Base-by-base conservation (phyloP, 2,113 vertebrate genomes). In the Nesoenas mayeri region DNA sequence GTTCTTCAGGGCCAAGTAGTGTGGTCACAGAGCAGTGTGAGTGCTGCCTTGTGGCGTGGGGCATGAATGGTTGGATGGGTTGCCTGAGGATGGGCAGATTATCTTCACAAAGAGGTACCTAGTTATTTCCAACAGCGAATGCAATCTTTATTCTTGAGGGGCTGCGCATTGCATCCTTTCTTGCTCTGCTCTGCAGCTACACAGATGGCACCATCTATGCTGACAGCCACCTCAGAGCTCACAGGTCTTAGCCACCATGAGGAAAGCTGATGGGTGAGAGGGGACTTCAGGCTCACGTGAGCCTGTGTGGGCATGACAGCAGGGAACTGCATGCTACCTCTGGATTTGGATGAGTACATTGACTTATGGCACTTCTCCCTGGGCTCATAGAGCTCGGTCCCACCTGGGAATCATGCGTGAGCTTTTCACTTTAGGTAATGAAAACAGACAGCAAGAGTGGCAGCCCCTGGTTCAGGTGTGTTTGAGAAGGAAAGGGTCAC, bases 191-290 rank as follows among this genome's bases (percentile, higher is more conserved):
- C 65, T 4, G 2, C 51, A 17, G 79, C n/a, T 36, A 1, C 47
- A 3, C 8, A 11, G 81, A 38, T 34, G 81, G 79, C 40, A 11
- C 40, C 0, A 9, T 12, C 29, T 14, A 7, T 8, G 53, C 61
- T 25, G 57, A 3, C 38, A 54, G 65, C 19, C 51, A 25, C 66
- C 57, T 34, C 12, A 3, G 60, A 74, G 54, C 20, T 1, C 16
- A 1, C 14, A 7, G 24, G 34, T 21, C 29, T 15, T 8, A 57
- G 48, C 29, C 7, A 2, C n/a, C 4, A 0, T 28, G 29, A 31
- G 31, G 60, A 54, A 14, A 70, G 44, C 84, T 11, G 40, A 2
- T 10, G 91, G n/a, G 4, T 36, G 50, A 80, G 71, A 16, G 15
- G 38, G 18, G 50, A 8, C 21, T 15, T 11, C 19, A 32, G 44